Evolutionary conservation across 2,113 vertebrate species (phyloP).

Genomic region (Nesogale talazaci): DNA sequence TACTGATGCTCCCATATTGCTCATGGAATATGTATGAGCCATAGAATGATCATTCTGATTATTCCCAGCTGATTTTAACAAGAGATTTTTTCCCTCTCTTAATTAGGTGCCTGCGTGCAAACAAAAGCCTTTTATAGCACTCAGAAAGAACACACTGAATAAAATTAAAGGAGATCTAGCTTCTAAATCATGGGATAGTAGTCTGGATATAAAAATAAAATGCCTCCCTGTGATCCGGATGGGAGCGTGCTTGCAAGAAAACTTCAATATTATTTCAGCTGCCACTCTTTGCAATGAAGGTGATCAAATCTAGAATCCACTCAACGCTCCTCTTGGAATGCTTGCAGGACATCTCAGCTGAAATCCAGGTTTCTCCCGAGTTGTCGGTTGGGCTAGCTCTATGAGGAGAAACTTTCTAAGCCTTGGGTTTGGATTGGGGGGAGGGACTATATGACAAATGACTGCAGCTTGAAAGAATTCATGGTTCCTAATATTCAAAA

Average conservation of each 20-base stretch:
- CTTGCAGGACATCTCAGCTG: neutral
- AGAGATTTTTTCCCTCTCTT: constrained; percentile 52
- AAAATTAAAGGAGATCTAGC: constrained; percentile 75
- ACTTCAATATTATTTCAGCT: constrained; percentile 43
- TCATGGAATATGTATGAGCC: constrained; percentile 77
- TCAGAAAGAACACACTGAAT: constrained; percentile 70
- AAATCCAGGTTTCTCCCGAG: neutral
- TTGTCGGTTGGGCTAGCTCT: constrained; percentile 18
- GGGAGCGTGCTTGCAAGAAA: constrained; percentile 45
- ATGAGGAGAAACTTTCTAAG: constrained; percentile 32
- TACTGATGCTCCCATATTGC: constrained; percentile 60
- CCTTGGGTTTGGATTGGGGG: neutral
- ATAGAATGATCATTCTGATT: constrained; percentile 77
- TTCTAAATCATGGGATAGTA: constrained; percentile 73
- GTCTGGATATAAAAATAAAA: constrained; percentile 73
- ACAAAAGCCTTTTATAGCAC: constrained; percentile 63
- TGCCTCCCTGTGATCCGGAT: constrained; percentile 49
- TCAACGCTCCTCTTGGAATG: neutral
- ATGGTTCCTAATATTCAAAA: constrained; percentile 35
- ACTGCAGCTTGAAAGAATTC: constrained; percentile 50
- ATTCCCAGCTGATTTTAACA: constrained; percentile 77
- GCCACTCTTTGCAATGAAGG: constrained; percentile 39
- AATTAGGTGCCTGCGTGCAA: constrained; percentile 71
- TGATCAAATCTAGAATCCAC: constrained; percentile 42
- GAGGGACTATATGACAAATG: constrained; percentile 21